A percentile compares a stretch with the other conserved stretches of the same genome.
Evolutionary conservation across 2,113 vertebrate genomes (phyloP).

Genomic region (Pygoscelis antarcticus): DNA sequence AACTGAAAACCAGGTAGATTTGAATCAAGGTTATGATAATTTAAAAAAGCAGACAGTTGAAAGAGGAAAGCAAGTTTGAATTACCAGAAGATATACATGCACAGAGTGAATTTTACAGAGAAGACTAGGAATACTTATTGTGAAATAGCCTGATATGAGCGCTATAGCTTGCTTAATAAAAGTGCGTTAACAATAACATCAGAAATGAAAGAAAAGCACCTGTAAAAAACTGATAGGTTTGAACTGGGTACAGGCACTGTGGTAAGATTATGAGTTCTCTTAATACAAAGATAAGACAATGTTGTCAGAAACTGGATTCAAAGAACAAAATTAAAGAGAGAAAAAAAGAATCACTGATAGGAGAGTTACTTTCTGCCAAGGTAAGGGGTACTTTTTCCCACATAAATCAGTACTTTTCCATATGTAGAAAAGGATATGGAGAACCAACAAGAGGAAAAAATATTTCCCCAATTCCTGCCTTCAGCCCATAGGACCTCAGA

Average conservation of each 20-base stretch:
- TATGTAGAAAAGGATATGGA: background rate
- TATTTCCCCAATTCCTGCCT: fast-evolving
- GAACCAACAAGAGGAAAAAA: background rate
- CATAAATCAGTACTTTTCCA: background rate
- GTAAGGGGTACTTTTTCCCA: background rate
- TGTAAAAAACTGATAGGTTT: background rate
- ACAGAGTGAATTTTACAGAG: background rate
- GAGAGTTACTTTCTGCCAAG: background rate
- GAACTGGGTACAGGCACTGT: background rate
- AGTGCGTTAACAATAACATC: background rate
- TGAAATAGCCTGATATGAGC: background rate
- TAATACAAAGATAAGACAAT: background rate
- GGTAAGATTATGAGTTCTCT: background rate
- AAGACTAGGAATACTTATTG: background rate
- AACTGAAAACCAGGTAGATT: background rate
- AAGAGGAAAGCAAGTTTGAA: background rate
- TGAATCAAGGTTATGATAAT: background rate
- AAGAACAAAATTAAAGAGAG: background rate
- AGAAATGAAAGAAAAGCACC: background rate
- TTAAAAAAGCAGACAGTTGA: background rate
- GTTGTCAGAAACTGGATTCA: background rate
- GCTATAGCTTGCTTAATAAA: background rate
- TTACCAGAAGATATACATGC: background rate
- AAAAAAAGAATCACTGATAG: background rate
- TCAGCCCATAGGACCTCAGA: background rate